Percentiles rank a stretch among this genome's conserved stretches.
phyloP scores from a whole-genome alignment of 2,113 vertebrate species.

The Ranitomeya imitator region DNA sequence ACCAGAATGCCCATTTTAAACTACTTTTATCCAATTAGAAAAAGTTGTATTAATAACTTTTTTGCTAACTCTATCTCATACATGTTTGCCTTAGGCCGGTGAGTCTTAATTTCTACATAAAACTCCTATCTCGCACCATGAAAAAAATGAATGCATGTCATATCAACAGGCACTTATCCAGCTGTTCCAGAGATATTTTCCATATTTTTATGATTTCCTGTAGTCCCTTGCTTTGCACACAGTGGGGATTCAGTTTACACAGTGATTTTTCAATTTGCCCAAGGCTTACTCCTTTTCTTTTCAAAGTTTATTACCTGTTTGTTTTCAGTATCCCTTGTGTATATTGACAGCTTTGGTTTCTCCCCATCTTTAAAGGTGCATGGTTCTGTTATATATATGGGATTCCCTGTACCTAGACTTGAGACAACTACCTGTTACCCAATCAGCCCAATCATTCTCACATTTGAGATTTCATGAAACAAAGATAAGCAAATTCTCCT shows the following conservation, averaged over 20 bases:
- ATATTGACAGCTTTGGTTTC: background rate
- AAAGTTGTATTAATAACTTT: background rate
- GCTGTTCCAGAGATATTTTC: constrained; percentile 20
- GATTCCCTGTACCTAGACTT: background rate
- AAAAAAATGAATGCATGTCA: background rate
- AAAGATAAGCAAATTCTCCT: background rate
- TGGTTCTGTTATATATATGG: background rate
- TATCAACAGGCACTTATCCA: background rate
- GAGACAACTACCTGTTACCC: too few species aligned
- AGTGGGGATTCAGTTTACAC: background rate
- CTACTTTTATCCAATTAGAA: background rate
- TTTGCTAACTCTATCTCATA: background rate
- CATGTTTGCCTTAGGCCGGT: background rate
- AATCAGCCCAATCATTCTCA: too few species aligned
- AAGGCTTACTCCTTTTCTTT: background rate
- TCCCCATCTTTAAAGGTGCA: background rate
- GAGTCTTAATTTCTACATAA: background rate
- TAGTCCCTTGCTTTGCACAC: background rate
- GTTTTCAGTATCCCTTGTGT: background rate
- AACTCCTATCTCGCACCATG: background rate
- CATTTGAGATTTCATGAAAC: background rate
- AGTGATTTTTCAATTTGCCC: background rate
- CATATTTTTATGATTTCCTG: constrained; percentile 1
- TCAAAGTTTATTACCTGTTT: background rate
- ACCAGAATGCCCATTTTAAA: background rate